A percentile compares a stretch with the other conserved stretches of the same genome.
Evolutionary conservation across 2,113 vertebrate species (phyloP).

Genomic region (Megatriorchis doriae): DNA sequence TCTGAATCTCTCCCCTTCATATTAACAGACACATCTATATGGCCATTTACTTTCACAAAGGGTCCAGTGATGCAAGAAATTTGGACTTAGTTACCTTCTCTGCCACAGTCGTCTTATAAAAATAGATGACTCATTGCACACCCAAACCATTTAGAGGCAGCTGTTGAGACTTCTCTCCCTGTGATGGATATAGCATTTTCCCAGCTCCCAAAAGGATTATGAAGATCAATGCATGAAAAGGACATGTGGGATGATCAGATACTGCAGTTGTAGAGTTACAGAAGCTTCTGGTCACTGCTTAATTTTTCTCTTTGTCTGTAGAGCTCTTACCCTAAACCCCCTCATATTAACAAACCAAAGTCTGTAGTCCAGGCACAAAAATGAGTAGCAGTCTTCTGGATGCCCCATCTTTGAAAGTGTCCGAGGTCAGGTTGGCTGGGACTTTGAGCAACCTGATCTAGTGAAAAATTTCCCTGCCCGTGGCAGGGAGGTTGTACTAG

Average conservation of each 20-base stretch:
- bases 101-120: background rate
- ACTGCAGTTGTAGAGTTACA: background rate
- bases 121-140: background rate
- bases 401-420: background rate
- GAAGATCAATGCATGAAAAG: background rate
- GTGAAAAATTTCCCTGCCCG: background rate
- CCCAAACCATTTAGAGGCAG: background rate
- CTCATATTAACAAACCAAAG: background rate
- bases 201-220: background rate
- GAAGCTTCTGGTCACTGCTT: background rate
- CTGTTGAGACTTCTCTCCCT: background rate
- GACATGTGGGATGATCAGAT: background rate
- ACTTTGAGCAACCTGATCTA: background rate
- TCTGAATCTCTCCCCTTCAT: background rate
- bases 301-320: background rate
- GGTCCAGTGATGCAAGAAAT: background rate
- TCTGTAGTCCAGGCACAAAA: background rate
- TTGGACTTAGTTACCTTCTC: background rate
- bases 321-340: background rate
- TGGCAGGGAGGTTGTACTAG: no score
- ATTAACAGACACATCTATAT: background rate
- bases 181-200: background rate
- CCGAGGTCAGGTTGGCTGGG: background rate
- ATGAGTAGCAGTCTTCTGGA: background rate
- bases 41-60: background rate